Base-by-base conservation (phyloP, 2,113 vertebrate species). In the Grammomys surdaster region DNA sequence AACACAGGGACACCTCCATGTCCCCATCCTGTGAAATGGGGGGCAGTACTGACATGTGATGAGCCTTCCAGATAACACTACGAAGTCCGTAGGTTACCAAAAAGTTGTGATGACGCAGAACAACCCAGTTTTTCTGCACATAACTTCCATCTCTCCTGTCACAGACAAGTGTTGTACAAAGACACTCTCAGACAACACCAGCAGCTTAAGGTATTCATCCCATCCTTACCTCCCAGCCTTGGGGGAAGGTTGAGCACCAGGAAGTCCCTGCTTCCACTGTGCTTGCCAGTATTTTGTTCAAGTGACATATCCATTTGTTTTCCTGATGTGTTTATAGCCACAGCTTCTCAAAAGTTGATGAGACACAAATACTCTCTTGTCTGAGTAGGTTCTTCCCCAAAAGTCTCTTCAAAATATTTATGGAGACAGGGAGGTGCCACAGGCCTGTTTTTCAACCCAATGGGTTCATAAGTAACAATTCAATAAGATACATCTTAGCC, bases 351-450 rank as follows among this genome's bases (percentile, higher is more conserved):
- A 91, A 85, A 85, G 28, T 60, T 60, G 54, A 78, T 51, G 19
- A 82, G 22, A 85, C 28, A 60, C 14, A 90, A 81, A 73, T 89
- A 93, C 31, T 14, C 33, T 89, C 84, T 58, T 36, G 12, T 89
- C 56, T 90, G 54, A 2, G 33, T 58, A 54, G 22, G 3, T 19
- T 82, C 22, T 94, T 86, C 24, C 36, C 17, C 73, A 8, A 51
- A 90, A 69, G 5, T 72, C n/a, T 91, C 33, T 40, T 95, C 26
- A 82, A 51, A 89, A 87, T 73, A 89, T 51, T 82, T 36, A 82
- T 51, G 13, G 46, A 33, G 28, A 5, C 20, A 82, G 58, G 24
- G 92, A 95, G 87, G 81, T 77, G 17, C 81, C 46, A 87, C 10
- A 7, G 43, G 46, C 31, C 85, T 70, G 65, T 36, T 69, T 87